Evolutionary conservation across 2,888 invertebrate genomes (phyloP).

Genomic region (Acholoe squamosa): DNA sequence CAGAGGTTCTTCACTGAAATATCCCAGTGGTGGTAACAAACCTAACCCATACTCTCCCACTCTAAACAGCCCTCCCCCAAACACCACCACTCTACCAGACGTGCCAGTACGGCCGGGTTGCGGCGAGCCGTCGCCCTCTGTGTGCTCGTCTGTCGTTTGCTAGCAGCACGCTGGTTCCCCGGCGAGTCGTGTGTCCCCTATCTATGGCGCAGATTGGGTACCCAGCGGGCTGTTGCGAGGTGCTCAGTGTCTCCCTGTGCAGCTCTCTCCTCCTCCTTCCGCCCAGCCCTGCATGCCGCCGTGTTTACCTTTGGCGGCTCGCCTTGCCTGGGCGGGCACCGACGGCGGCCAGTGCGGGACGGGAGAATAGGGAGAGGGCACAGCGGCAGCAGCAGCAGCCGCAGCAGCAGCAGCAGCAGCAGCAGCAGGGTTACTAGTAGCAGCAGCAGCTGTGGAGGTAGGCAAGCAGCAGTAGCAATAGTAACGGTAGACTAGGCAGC

Average conservation of each 20-base stretch:
- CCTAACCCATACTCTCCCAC: slow-evolving; percentile 20
- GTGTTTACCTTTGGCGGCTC: slow-evolving; percentile 45
- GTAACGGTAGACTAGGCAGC: too few species aligned
- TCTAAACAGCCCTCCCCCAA: neutral
- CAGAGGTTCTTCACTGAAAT: neutral
- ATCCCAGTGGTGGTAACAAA: neutral
- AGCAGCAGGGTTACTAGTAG: neutral
- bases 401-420: neutral
- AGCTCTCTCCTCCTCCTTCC: neutral
- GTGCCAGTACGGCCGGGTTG: too few species aligned
- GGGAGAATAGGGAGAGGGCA: neutral
- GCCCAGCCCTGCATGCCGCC: neutral
- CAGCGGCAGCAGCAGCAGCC: neutral
- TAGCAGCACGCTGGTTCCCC: slow-evolving; percentile 14
- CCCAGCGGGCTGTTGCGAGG: neutral
- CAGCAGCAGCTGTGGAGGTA: neutral
- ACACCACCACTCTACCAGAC: neutral
- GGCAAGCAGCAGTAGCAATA: neutral
- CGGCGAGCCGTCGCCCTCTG: neutral
- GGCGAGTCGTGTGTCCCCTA: neutral
- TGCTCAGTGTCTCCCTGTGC: neutral
- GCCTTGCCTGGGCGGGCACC: neutral
- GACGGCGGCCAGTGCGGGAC: slow-evolving; percentile 14
- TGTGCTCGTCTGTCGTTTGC: neutral
- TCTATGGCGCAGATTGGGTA: neutral